Base-by-base conservation (phyloP, 2,888 invertebrate species). In the Polyommatus iphigenia region DNA sequence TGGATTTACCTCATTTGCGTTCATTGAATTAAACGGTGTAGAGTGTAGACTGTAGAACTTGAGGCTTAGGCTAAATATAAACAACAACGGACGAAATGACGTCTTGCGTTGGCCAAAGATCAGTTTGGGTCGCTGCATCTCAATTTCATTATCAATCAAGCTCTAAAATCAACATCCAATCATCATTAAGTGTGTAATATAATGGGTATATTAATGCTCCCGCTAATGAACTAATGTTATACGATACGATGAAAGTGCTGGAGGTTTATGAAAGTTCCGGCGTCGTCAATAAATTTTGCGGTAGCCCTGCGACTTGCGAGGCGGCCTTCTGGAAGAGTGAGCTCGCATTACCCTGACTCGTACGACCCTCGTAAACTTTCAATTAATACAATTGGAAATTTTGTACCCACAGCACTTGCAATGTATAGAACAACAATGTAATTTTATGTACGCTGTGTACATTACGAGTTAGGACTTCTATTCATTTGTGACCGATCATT, bases 291-390 rank as follows among this genome's bases (percentile, higher is more conserved):
- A 67, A 29, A 67, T 32, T 67, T 67, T 67, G 67, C 29, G 67
- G 67, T 67, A 67, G 29, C 67, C 67, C 29, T 67, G 20, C 29
- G 67, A 67, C 67, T 15, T 67, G 20, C 29, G 67, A 67, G 67
- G 8, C 67, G 29, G 29, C 67, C 67, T 67, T 32, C 67, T 67
- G 67, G 67, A 67, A 67, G 67, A 67, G 67, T 67, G 67, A 32
- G 29, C 6, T 67, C 15, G 67, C 29, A 32, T 29, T 62, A 62
- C 62, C 62, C 62, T 24, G 24, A 62, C 62, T 62, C 4, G 2
- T 10, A 6, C 8, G 62, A 32, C 29, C 67, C 29, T 32, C 13
- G 67, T 67, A 29, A 29, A 67, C 18, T 67, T 67, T 67, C 67
- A 67, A 32, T 67, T 67, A 67, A 67, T 32, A 67, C 32, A 67